These are phyloP conservation scores for Drosophila cyrtoloma DNA, from an alignment of 2,888 invertebrate species.

Conservation along the genomic window DNA sequence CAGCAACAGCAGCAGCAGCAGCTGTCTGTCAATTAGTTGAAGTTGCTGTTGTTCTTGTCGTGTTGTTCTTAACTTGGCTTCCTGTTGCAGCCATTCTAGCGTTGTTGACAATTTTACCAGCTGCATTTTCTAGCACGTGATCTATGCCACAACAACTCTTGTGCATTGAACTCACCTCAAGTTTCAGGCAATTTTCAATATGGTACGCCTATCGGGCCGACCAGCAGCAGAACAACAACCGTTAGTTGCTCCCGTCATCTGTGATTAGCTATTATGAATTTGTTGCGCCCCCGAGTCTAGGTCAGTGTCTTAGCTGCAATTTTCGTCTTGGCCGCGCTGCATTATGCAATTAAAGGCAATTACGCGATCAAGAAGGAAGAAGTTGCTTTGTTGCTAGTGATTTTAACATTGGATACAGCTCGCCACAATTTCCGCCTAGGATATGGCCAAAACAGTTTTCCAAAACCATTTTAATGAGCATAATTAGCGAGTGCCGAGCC, in stretches of 20 bases:
- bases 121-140: conserved; percentile 52
- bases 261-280: conserved; percentile 63
- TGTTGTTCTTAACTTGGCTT: conserved; percentile 35
- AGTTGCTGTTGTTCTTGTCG: conserved; percentile 17
- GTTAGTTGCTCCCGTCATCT: conserved; percentile 46
- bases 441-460: conserved; percentile 68
- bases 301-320: conserved; percentile 82
- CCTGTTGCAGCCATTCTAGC: conserved; percentile 45
- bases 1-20: conserved; percentile 39
- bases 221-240: conserved; percentile 28
- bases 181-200: conserved; percentile 37
- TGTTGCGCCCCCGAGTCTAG: conserved; percentile 71
- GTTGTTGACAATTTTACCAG: conserved; percentile 20
- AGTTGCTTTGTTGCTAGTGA: conserved; percentile 22
- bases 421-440: conserved; percentile 81
- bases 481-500: conserved; percentile 68
- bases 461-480: conserved; percentile 73
- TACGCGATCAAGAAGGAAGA: conserved; percentile 61
- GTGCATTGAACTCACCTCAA: conserved; percentile 64
- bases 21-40: conserved; percentile 79
- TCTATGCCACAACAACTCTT: conserved; percentile 56
- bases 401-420: conserved; percentile 3
- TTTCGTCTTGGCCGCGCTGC: conserved; percentile 54
- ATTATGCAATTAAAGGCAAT: conserved; percentile 82
- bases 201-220: conserved; percentile 38